phyloP scores from a whole-genome alignment of 2,888 invertebrate species.

The Lymantria monacha region DNA sequence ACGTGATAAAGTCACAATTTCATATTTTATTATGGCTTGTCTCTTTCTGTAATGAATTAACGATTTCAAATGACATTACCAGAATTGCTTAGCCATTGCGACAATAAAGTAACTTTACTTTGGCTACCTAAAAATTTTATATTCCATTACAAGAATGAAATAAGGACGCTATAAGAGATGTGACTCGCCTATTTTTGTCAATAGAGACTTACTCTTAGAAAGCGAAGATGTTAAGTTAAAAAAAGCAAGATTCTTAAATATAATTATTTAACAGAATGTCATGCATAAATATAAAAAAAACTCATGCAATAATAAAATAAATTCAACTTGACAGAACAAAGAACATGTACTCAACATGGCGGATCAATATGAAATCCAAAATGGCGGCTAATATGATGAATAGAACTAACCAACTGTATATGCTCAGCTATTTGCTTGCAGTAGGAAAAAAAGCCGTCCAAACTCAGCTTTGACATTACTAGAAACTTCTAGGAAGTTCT shows the following conservation, averaged over 20 bases:
- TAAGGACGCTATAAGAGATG: no score
- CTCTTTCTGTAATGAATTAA: no score
- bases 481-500: slow-evolving; percentile 66
- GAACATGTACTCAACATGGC: slow-evolving; percentile 34
- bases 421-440: slow-evolving; percentile 82
- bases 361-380: slow-evolving; percentile 25
- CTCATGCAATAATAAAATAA: background rate
- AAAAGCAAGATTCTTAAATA: background rate
- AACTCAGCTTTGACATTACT: slow-evolving; percentile 76
- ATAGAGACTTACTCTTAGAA: no score
- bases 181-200: no score
- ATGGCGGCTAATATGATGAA: slow-evolving; percentile 56
- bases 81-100: no score
- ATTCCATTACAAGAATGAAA: no score
- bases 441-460: slow-evolving; percentile 82
- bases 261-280: background rate
- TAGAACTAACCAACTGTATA: slow-evolving; percentile 80
- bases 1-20: no score
- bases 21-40: no score
- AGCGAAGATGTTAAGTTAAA: no score
- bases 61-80: no score
- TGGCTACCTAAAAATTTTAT: no score
- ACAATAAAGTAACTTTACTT: no score
- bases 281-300: background rate
- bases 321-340: slow-evolving; percentile 12